A percentile compares a stretch with the other conserved stretches of the same genome.
phyloP scores from a whole-genome alignment of 2,888 invertebrate genomes.

The Corbicula japonica region DNA sequence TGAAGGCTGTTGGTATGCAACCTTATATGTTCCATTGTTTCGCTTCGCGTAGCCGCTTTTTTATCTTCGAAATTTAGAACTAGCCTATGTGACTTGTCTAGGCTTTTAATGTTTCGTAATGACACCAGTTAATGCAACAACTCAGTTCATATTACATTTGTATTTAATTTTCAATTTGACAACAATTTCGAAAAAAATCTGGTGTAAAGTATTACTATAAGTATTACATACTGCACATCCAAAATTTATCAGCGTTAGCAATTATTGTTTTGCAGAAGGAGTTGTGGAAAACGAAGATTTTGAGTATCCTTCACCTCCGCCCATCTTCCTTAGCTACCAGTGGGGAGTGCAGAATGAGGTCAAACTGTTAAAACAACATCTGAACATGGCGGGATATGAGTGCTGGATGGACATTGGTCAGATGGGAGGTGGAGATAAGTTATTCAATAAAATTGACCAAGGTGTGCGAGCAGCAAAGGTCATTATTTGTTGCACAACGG shows the following conservation, averaged over 20 bases:
- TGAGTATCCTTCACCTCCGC: constrained; percentile 69
- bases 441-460: constrained; percentile 84
- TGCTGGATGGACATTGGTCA: constrained; percentile 86
- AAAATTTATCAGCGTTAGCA: no score
- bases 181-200: not conserved
- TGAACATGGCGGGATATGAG: constrained; percentile 83
- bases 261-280: constrained; percentile 59
- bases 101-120: no score
- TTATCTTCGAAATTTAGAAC: no score
- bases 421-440: constrained; percentile 86
- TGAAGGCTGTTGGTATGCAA: constrained; percentile 79
- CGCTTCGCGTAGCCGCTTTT: no score
- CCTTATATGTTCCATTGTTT: no score
- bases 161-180: not conserved
- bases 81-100: no score
- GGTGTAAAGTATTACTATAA: no score
- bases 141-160: no score
- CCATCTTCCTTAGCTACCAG: constrained; percentile 77
- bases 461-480: constrained; percentile 82
- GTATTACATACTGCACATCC: no score
- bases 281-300: constrained; percentile 73
- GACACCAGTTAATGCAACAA: no score
- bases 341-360: constrained; percentile 85
- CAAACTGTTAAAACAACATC: constrained; percentile 81
- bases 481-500: constrained; percentile 65